Base-by-base conservation (phyloP, 2,113 vertebrate species). In the Neofelis nebulosa region DNA sequence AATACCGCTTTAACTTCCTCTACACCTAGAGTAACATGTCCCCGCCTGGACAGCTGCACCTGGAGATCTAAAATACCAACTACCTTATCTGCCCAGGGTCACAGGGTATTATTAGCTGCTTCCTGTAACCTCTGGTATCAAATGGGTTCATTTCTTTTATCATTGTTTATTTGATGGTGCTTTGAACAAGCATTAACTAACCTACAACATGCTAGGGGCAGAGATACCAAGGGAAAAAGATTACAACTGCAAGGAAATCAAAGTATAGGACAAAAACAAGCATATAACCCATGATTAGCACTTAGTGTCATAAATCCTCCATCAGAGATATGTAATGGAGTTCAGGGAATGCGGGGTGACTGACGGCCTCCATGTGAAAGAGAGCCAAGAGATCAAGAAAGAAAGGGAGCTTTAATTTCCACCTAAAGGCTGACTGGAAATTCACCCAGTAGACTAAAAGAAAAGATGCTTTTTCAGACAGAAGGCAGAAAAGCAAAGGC, bases 21-120 rank as follows among this genome's bases (percentile, higher is more conserved):
- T 71, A 38, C n/a, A 48, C 65, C 86, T 45, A 52, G 15, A 7
- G 12, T 79, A 71, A 87, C 52, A 38, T 15, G 27, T 50, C 71
- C 23, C n/a, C 33, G 21, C 38, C 52, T 74, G 48, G 9, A 85
- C 31, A 95, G 85, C 55, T 69, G 86, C 65, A 76, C 45, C 61
- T 80, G 68, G 85, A 63, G 80, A 92, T 91, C 93, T 10, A 74
- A 93, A 95, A 13, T 45, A 93, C n/a, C 69, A 84, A 90, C 11
- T 45, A 16, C 21, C 21, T 90, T 31, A 41, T 66, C 52, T 95
- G 71, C 7, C 55, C 63, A 69, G 45, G 69, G 79, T 14, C 23
- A 45, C 7, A 6, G 18, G 45, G 31, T 36, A 85, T 31, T 65
- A 50, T 71, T 31, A 80, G 45, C n/a, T 61, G 65, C 33, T 89